Base-by-base conservation (phyloP, 2,797 vertebrate species). In the Spinibarbus caldwelli region DNA sequence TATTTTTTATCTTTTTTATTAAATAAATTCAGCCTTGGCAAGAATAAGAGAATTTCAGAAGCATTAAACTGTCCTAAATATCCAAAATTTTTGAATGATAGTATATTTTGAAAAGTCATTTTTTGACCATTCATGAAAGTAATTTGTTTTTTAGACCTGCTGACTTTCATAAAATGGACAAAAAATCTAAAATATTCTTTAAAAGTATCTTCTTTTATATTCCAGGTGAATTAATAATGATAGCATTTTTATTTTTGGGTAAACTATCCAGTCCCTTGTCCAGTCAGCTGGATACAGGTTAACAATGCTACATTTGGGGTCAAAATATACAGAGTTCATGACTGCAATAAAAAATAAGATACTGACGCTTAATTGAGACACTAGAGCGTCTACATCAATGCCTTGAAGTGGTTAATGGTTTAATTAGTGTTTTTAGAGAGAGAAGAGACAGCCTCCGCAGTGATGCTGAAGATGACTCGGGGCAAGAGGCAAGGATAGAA, bases 371-470 rank as follows among this genome's bases (percentile, higher is more conserved):
- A 87, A 87, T 86, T 85, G 83, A 86, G 54, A 80, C 78, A 66
- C 62, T 85, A 52, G 85, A 87, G 82, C 91, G 90, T 88, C 86
- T 73, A 84, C 86, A 88, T 89, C 79, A 90, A 83, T 87, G 91
- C 86, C 90, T 93, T 90, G 59, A 92, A 93, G 93, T 92, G 90
- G 91, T 91, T 94, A 94, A 95, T 92, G 87, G 89, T 91, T 94
- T 94, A 95, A 95, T 94, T 94, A 92, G 91, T 88, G 88, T 90
- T 89, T 92, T 93, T 94, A 92, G 87, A 92, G 90, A 83, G 36
- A 71, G 88, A 87, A 82, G 89, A 84, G 87, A 87, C 73, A 70
- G 86, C 84, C 73, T 45, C 70, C n/a, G 66, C 90, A 86, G 66
- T 89, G 78, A 75, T 84, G 84, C 78, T 84, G 80, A 83, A 85